Conservation (phyloP, 1,140 invertebrate species). For the Caenorhabditis brenneri region DNA sequence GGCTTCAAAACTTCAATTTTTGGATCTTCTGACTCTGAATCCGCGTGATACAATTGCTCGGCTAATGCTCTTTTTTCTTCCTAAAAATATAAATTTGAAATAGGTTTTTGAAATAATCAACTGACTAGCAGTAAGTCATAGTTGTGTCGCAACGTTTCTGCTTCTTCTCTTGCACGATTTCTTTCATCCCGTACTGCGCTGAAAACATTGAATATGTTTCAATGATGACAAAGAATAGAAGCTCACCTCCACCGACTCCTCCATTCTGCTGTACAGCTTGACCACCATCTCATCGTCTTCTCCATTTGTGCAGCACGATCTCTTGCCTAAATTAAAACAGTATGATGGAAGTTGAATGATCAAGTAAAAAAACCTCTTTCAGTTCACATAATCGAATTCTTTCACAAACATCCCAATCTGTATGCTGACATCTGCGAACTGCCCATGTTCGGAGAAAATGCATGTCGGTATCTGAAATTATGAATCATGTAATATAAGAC, state of each 20-base stretch:
- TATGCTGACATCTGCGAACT: constrained; percentile 49
- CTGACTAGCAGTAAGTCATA: background rate
- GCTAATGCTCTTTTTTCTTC: background rate
- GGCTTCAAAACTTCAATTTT: background rate
- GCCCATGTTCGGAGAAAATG: constrained; percentile 40
- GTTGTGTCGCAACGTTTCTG: constrained; percentile 78
- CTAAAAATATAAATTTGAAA: background rate
- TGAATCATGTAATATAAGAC: no score
- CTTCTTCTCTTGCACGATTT: constrained; percentile 85
- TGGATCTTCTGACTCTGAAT: background rate
- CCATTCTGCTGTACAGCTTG: constrained; percentile 87
- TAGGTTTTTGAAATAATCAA: background rate
- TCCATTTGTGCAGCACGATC: constrained; percentile 93
- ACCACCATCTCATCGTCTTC: constrained; percentile 98
- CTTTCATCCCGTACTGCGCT: constrained; percentile 81
- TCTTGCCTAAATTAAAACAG: constrained; percentile 81
- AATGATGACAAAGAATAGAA: no score
- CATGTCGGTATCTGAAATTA: constrained; percentile 18
- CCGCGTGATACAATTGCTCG: background rate
- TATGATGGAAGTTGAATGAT: background rate
- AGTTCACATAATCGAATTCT: constrained; percentile 44
- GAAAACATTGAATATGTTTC: background rate
- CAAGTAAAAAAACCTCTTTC: no score
- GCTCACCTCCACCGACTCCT: constrained; percentile 93
- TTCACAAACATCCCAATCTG: constrained; percentile 51